Evolutionary conservation across 2,797 vertebrate species (phyloP), one percentile per base, ranked within the genome.

Genomic region (Thunnus albacares): DNA sequence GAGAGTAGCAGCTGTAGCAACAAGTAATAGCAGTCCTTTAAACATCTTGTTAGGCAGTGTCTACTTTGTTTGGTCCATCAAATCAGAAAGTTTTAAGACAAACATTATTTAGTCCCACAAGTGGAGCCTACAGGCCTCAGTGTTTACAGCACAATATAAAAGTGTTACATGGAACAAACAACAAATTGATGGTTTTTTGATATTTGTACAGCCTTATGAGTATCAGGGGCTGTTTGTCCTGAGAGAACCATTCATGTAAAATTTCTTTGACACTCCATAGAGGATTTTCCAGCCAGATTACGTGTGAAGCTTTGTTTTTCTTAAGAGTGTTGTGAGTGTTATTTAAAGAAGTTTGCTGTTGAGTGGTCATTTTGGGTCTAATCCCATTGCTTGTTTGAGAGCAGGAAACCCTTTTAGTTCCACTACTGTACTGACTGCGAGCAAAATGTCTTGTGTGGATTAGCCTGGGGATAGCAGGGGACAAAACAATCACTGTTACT

Each of bases 371-470:
- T 81, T 57, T 17, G 55, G 52, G 33, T 76, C 13, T 80, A 71
- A 80, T 81, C 64, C 77, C 20, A 81, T 62, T 75, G 22, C 71
- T 55, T 67, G 35, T 60, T 76, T n/a, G 33, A 75, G 75, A 71
- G 65, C 66, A 72, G 72, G 49, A 82, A 87, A 82, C 70, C 51
- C 61, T 68, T 77, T 89, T 80, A 84, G 81, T 84, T 89, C 70
- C 67, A 82, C 69, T 62, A 69, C 53, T 64, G 28, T 53, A 62
- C 22, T 63, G 59, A 68, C 60, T 87, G 69, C 56, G 60, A 65
- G 52, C 71, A 60, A 41, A 88, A 79, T 79, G 76, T 78, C 22
- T 78, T 61, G 17, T 47, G 68, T 71, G 83, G 70, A 78, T 90
- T 85, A 72, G 35, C 75, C 52, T 30, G n/a, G 11, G 73, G 58